Evolutionary conservation across 2,888 invertebrate species (phyloP).

Genomic region (Mylabris sibirica): DNA sequence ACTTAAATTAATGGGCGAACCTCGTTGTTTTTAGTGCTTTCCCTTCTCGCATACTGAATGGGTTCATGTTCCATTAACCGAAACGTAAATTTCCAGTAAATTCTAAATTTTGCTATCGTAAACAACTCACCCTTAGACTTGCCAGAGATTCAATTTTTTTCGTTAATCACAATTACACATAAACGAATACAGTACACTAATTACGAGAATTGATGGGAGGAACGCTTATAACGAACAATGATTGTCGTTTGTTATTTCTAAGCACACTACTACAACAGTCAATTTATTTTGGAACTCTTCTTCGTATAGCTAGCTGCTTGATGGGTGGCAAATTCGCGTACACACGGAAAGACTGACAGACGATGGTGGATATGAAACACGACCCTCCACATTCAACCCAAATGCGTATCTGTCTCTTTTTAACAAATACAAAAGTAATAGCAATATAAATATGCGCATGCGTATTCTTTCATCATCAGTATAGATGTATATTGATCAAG

Average conservation of each 20-base stretch:
- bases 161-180: not conserved
- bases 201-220: not conserved
- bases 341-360: not conserved
- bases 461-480: not conserved
- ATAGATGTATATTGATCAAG: not conserved
- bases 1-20: not conserved
- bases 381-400: not conserved
- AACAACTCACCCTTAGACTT: not conserved
- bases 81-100: not conserved
- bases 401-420: not conserved
- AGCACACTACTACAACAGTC: not conserved
- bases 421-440: not conserved
- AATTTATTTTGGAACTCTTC: not conserved
- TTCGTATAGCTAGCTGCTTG: not conserved
- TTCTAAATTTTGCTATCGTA: not conserved
- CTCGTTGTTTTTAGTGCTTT: not conserved
- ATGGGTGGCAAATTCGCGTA: conserved; percentile 1
- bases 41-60: not conserved
- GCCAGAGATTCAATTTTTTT: not conserved
- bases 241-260: not conserved
- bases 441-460: not conserved
- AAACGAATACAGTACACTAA: not conserved
- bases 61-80: not conserved
- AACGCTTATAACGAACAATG: conserved; percentile 3
- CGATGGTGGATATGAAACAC: not conserved